Base-by-base conservation (phyloP, 2,113 vertebrate species). In the Melanocharis versteri region DNA sequence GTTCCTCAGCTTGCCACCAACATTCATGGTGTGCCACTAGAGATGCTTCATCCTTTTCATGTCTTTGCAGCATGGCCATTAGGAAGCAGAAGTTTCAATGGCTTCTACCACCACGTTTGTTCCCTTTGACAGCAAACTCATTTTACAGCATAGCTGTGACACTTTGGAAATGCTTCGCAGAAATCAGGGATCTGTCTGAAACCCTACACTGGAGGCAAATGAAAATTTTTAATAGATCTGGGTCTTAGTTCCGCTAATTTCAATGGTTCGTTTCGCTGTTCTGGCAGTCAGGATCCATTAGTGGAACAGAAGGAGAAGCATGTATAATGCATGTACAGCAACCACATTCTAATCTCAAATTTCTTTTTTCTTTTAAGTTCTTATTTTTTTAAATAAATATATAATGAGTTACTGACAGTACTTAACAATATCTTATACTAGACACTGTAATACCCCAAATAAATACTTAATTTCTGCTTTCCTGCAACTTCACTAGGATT, bases 391-490 rank as follows among this genome's bases (percentile, higher is more conserved):
- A 96, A 97, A 96, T 93, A 96, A 90, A 96, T 95, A 95, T 95
- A 94, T 96, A 96, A 97, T 87, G 91, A 96, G 90, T 94, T 96
- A 96, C 96, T 97, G 97, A 96, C 97, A 97, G 96, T 89, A 87
- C 76, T 97, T 97, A 97, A 97, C 95, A 94, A 90, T 97, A 96
- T 97, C 97, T 97, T 91, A 91, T 7, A 93, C 95, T 87, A 97
- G 95, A 94, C 90, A 65, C 89, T 42, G 83, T 97, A 97, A 97
- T 97, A 93, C 95, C 80, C 88, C 90, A 87, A 97, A 97, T 95
- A 96, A 97, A 97, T 97, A 77, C 96, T 91, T 97, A 94, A 96
- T 97, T 97, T 97, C 97, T 97, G 97, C 97, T 97, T 96, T 96
- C 78, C 95, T 96, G 96, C 97, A 97, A 96, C 95, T 97, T 97